Conservation (phyloP, 1,140 invertebrate species). For the Tetraneura akinire region DNA sequence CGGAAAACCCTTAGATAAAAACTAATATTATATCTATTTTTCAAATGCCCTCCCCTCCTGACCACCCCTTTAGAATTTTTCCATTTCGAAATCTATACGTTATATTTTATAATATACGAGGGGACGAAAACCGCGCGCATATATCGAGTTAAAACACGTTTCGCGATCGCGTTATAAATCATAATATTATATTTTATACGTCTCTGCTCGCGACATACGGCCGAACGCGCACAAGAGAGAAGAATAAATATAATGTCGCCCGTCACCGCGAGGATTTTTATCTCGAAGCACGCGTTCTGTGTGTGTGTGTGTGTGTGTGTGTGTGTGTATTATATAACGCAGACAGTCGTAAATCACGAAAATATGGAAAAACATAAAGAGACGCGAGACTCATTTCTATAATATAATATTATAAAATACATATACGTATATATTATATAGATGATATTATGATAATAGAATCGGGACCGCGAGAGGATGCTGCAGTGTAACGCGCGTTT, state of each 20-base stretch:
- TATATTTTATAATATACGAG: neutral
- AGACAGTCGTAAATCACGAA: constrained; percentile 41
- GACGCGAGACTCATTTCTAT: constrained; percentile 6
- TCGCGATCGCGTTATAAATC: constrained; percentile 40
- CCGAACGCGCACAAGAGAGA: neutral
- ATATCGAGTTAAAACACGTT: constrained; percentile 49
- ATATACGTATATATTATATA: no score
- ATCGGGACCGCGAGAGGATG: neutral
- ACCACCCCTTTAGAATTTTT: no score
- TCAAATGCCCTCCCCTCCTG: no score
- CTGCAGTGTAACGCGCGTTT: constrained; percentile 4
- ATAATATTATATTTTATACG: no score
- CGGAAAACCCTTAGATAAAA: constrained; percentile 7
- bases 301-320: no score
- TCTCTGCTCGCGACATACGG: constrained; percentile 6
- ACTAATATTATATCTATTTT: neutral
- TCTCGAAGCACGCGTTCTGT: neutral
- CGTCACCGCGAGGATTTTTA: constrained; percentile 25
- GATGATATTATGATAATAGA: constrained; percentile 23
- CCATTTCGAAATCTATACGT: no score
- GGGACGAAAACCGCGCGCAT: neutral
- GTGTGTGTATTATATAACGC: no score
- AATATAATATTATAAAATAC: no score
- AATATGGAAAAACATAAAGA: constrained; percentile 47
- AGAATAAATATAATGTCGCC: neutral